Conservation (phyloP, 2,113 vertebrate genomes). For the Regulus satrapa region DNA sequence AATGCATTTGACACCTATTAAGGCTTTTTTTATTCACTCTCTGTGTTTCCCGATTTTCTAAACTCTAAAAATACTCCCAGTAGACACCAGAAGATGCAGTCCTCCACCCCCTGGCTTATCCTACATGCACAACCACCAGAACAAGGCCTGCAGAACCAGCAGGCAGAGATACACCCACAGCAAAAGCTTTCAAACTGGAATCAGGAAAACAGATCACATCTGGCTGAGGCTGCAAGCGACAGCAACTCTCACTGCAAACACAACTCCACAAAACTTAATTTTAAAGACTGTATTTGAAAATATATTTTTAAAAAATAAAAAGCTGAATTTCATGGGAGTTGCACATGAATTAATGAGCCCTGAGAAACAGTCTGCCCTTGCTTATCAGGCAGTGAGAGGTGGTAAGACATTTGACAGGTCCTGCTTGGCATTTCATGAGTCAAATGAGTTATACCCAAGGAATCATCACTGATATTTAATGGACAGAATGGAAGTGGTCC, state of each 20-base stretch:
- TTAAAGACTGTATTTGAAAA: not conserved
- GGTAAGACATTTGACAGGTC: not conserved
- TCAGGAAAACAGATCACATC: constrained; percentile 6
- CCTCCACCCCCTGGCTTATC: not conserved
- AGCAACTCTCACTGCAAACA: not conserved
- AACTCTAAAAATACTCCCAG: not conserved
- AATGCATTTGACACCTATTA: not conserved
- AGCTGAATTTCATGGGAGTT: not conserved
- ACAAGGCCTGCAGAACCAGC: not conserved
- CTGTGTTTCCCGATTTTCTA: not conserved
- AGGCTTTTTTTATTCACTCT: not conserved
- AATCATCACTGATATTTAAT: not conserved
- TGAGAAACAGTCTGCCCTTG: not conserved
- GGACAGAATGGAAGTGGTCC: not conserved
- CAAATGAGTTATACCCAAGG: not conserved
- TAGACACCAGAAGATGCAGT: not conserved
- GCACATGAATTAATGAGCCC: not conserved
- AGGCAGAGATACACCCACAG: not conserved
- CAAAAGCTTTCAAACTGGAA: not conserved
- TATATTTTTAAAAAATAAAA: not conserved
- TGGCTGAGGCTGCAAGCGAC: not conserved
- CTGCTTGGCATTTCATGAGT: not conserved
- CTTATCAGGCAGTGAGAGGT: not conserved
- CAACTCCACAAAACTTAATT: not conserved
- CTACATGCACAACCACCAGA: not conserved